phyloP scores from a whole-genome alignment of 2,888 invertebrate species.

The Stictocephala bisonia region DNA sequence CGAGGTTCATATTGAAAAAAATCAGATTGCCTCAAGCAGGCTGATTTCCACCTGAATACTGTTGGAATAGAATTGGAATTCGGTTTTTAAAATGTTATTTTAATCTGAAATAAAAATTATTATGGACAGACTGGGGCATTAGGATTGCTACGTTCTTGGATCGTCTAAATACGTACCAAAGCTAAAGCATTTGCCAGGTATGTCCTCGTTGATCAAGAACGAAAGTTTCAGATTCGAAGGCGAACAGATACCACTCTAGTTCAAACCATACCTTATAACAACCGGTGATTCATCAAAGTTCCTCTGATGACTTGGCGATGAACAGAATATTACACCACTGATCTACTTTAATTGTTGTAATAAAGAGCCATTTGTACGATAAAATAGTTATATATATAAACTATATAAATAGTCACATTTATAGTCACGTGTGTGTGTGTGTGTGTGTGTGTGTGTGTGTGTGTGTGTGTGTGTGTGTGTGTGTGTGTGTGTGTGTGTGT shows the following conservation, averaged over 20 bases:
- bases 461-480: no score
- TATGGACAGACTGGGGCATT: conserved; percentile 74
- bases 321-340: no score
- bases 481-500: no score
- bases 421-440: no score
- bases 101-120: conserved; percentile 71
- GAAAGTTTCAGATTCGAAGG: conserved; percentile 52
- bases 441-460: no score
- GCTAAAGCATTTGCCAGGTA: conserved; percentile 59
- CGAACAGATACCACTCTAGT: conserved; percentile 72
- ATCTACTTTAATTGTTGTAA: no score
- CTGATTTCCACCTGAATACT: conserved; percentile 67
- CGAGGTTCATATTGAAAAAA: conserved; percentile 74
- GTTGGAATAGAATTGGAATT: conserved; percentile 73
- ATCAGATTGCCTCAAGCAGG: conserved; percentile 74
- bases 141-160: conserved; percentile 62
- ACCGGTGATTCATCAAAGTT: conserved; percentile 72
- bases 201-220: conserved; percentile 53
- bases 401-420: no score
- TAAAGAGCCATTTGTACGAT: no score
- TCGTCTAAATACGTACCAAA: conserved; percentile 55
- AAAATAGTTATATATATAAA: no score
- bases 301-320: conserved; percentile 67
- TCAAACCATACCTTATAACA: conserved; percentile 75
- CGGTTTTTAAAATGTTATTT: conserved; percentile 71